phyloP scores from a whole-genome alignment of 1,140 invertebrate species.

The Listronotus bonariensis region DNA sequence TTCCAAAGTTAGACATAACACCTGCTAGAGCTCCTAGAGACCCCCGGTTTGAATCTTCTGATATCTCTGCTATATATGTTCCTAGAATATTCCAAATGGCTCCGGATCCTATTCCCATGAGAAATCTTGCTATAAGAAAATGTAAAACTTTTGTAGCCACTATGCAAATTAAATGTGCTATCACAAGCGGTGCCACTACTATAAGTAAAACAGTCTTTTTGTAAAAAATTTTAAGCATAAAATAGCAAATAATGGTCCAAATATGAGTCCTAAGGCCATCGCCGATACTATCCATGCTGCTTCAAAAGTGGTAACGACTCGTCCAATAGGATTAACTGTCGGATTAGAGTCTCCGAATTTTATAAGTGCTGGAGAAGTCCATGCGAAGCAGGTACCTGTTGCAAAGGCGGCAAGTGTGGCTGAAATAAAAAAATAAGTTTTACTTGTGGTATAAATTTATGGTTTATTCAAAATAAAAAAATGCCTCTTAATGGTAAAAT shows the following conservation, averaged over 20 bases:
- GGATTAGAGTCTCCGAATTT: slow-evolving; percentile 56
- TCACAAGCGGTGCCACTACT: slow-evolving; percentile 51
- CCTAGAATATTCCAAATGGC: slow-evolving; percentile 58
- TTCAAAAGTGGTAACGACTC: slow-evolving; percentile 57
- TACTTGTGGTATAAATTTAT: no score
- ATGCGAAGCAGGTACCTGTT: slow-evolving; percentile 67
- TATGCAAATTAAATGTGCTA: slow-evolving; percentile 54
- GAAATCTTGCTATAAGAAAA: slow-evolving; percentile 54
- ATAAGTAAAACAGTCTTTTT: slow-evolving; percentile 56
- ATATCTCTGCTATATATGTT: slow-evolving; percentile 60
- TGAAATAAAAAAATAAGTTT: slow-evolving; percentile 52
- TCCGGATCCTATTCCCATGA: slow-evolving; percentile 57
- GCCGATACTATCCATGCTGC: slow-evolving; percentile 82
- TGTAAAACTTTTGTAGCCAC: slow-evolving; percentile 50
- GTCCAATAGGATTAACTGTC: slow-evolving; percentile 48
- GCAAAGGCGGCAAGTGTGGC: slow-evolving; percentile 69
- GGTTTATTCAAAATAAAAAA: no score
- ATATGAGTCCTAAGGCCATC: slow-evolving; percentile 75
- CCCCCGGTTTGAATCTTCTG: slow-evolving; percentile 51
- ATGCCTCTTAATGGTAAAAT: no score
- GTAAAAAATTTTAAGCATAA: slow-evolving; percentile 52
- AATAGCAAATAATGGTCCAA: slow-evolving; percentile 45
- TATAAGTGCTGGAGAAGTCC: slow-evolving; percentile 71
- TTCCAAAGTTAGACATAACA: slow-evolving; percentile 55
- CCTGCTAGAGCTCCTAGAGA: slow-evolving; percentile 64